phyloP scores from a whole-genome alignment of 2,113 vertebrate genomes.

The Canis aureus region DNA sequence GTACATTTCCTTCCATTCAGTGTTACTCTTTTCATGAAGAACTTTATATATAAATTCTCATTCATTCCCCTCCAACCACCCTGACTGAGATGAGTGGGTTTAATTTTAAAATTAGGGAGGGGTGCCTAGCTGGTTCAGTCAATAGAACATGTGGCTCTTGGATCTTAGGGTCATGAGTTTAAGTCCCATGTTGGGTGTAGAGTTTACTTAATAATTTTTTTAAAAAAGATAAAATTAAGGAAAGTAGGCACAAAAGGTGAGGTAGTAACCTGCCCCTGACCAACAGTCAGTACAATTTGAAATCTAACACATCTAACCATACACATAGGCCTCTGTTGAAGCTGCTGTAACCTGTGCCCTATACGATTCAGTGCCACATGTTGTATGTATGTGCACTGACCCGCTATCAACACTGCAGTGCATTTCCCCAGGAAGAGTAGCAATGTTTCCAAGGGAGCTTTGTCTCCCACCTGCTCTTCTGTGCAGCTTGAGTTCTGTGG shows the following conservation, averaged over 20 bases:
- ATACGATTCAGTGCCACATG: not conserved
- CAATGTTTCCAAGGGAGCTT: not conserved
- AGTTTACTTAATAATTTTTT: not conserved
- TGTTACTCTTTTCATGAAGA: constrained; percentile 10
- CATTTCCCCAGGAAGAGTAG: not conserved
- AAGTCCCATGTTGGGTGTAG: not conserved
- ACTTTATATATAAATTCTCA: not conserved
- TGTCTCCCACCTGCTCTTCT: not conserved
- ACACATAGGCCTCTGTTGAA: not conserved
- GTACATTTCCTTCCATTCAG: not conserved
- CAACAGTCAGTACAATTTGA: not conserved
- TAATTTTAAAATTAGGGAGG: constrained; percentile 48
- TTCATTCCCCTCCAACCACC: not conserved
- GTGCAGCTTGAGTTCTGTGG: not conserved
- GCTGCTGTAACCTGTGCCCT: not conserved
- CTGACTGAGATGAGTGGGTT: not conserved
- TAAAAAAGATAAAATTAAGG: not conserved
- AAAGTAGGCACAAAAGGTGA: not conserved
- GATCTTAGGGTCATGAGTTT: not conserved
- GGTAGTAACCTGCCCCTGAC: not conserved
- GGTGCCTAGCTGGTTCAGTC: not conserved
- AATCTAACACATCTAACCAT: not conserved
- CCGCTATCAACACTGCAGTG: not conserved
- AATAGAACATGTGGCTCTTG: not conserved
- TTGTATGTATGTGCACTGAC: not conserved